A percentile compares a stretch with the other conserved stretches of the same genome.
phyloP scores from a whole-genome alignment of 2,113 vertebrate species.

The Neotoma lepida region DNA sequence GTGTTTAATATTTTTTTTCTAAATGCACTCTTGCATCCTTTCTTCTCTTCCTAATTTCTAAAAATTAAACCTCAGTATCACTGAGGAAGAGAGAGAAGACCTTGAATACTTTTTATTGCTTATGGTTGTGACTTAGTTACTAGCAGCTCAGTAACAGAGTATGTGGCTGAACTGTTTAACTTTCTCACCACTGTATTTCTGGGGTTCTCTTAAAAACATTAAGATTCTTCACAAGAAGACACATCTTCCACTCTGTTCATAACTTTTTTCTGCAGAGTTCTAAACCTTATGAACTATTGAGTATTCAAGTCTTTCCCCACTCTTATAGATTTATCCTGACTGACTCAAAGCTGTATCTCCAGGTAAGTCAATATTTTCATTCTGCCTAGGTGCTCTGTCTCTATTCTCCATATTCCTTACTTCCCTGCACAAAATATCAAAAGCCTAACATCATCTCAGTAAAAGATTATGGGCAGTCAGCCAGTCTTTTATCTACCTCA shows the following conservation, averaged over 20 bases:
- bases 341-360: not conserved
- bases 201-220: not conserved
- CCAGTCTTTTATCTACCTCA: not conserved
- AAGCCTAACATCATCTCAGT: not conserved
- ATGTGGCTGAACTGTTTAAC: not conserved
- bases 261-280: not conserved
- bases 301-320: not conserved
- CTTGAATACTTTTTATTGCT: not conserved
- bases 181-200: not conserved
- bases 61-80: not conserved
- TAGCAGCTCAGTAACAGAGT: not conserved
- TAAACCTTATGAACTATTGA: not conserved
- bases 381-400: not conserved
- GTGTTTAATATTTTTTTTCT: constrained; percentile 25
- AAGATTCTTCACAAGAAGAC: not conserved
- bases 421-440: not conserved
- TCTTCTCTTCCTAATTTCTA: not conserved
- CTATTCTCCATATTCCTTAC: not conserved
- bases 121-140: not conserved
- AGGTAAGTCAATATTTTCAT: not conserved
- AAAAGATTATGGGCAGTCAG: not conserved
- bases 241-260: not conserved
- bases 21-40: not conserved
- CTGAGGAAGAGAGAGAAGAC: not conserved
- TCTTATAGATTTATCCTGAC: not conserved